phyloP scores from a whole-genome alignment of 2,888 invertebrate genomes.

The Cantharis rustica region DNA sequence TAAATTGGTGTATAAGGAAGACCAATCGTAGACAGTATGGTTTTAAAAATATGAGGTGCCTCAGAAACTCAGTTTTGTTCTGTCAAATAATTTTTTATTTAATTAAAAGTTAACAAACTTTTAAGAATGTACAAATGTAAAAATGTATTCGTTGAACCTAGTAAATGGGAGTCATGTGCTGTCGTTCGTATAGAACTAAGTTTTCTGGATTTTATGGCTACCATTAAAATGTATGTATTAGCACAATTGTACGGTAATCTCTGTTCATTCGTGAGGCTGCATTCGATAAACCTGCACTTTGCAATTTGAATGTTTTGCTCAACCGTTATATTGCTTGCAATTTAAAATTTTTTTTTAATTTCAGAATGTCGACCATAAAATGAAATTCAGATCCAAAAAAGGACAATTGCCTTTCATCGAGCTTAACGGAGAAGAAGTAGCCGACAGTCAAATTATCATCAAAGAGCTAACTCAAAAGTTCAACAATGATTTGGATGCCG shows the following conservation, averaged over 20 bases:
- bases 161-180: no score
- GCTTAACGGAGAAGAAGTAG: slow-evolving; percentile 91
- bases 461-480: slow-evolving; percentile 84
- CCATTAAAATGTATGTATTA: neutral
- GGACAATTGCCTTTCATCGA: slow-evolving; percentile 95
- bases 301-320: neutral
- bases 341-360: slow-evolving; percentile 44
- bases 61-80: no score
- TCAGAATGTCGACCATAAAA: slow-evolving; percentile 94
- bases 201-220: neutral
- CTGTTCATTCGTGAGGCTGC: neutral
- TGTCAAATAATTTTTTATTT: no score
- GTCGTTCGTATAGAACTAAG: no score
- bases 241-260: neutral
- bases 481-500: slow-evolving; percentile 82
- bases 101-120: no score
- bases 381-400: slow-evolving; percentile 92
- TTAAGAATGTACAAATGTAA: no score
- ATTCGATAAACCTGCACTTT: neutral
- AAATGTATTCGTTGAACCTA: no score
- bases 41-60: no score
- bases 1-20: no score
- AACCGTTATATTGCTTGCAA: neutral
- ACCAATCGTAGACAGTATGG: no score
- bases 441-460: slow-evolving; percentile 90